Evolutionary conservation across 1,140 invertebrate species (phyloP), one percentile per base, ranked within the genome.

Genomic region (Heterodera schachtii): DNA sequence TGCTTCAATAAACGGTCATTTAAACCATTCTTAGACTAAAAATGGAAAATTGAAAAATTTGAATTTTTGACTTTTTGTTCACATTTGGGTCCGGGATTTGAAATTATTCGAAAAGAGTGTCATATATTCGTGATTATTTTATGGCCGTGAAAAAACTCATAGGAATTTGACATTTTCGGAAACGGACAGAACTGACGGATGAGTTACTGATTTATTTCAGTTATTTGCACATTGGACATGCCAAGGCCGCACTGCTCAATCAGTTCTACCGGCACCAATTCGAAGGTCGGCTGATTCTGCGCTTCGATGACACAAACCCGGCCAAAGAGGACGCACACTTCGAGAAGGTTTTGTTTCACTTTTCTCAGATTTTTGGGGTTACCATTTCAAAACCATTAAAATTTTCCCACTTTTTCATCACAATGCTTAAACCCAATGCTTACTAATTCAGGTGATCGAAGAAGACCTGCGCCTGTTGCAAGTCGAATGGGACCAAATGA

Each of bases 291-390:
- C 92, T 99, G 0, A 95, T 99, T 75, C 96, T 99, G 95, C 92
- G 98, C 86, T 99, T 99, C 92, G 98, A 99, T 92, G 98, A 99
- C 90, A 99, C 98, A 8, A 99, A 99, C 92, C 98, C 98, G 57
- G 97, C 96, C 5, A 99, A 99, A 90, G 98, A 99, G 90, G 96
- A 97, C 90, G 94, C 94, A n/a, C 94, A 98, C 86, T 99, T 97
- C 92, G 98, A 99, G 90, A 93, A 97, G 92, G 93, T 92, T 84
- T 75, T 70, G 31, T 31, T 31, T 31, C 31, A 31, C 31, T 0
- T 31, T 31, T 31, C 31, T 31, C 31, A 31, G 31, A 31, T 31
- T 31, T 31, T 31, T 0, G 31, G 31, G 31, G 31, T 0, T 31
- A 31, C 31, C 31, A 31, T 31, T 31, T 31, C 31, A 31, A 31